These are phyloP conservation scores for Andrena fulva DNA, from an alignment of 2,888 invertebrate genomes.

Conservation along the genomic window DNA sequence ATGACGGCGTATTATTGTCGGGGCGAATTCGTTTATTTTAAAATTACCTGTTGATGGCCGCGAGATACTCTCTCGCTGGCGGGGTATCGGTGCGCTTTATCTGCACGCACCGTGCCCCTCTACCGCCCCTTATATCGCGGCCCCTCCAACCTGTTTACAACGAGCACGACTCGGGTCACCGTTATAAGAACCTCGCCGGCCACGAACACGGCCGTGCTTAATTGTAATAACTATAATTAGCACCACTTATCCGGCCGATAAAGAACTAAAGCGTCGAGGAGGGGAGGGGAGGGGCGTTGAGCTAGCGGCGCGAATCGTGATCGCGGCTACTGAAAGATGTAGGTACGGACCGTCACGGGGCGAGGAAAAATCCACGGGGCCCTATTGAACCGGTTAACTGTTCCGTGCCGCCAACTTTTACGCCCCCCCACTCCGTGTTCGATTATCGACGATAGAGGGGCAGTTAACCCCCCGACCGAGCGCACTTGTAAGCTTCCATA, in stretches of 20 bases:
- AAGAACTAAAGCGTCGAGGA: slow-evolving; percentile 44
- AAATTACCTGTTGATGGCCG: slow-evolving; percentile 55
- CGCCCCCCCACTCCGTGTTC: not conserved
- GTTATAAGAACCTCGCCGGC: slow-evolving; percentile 54
- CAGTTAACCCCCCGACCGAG: not conserved
- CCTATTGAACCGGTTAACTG: not conserved
- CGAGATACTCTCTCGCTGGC: slow-evolving; percentile 45
- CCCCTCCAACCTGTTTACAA: slow-evolving; percentile 23
- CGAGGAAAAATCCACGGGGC: not conserved
- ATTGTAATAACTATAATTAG: slow-evolving; percentile 69
- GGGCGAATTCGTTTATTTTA: slow-evolving; percentile 25
- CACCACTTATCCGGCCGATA: slow-evolving; percentile 61
- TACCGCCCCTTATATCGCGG: slow-evolving; percentile 9
- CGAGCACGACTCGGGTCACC: slow-evolving; percentile 40
- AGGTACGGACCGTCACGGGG: not conserved
- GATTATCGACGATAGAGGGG: slow-evolving; percentile 6
- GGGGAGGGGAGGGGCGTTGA: slow-evolving; percentile 3
- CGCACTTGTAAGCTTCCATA: not conserved
- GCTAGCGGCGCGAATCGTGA: slow-evolving; percentile 17
- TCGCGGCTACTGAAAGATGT: slow-evolving; percentile 17
- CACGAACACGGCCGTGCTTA: slow-evolving; percentile 55
- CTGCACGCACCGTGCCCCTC: slow-evolving; percentile 37
- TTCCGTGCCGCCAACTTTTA: slow-evolving; percentile 9
- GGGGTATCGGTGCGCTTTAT: slow-evolving; percentile 48
- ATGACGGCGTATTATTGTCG: slow-evolving; percentile 26